phyloP scores from a whole-genome alignment of 2,888 invertebrate genomes.

The Schizaphis graminum region DNA sequence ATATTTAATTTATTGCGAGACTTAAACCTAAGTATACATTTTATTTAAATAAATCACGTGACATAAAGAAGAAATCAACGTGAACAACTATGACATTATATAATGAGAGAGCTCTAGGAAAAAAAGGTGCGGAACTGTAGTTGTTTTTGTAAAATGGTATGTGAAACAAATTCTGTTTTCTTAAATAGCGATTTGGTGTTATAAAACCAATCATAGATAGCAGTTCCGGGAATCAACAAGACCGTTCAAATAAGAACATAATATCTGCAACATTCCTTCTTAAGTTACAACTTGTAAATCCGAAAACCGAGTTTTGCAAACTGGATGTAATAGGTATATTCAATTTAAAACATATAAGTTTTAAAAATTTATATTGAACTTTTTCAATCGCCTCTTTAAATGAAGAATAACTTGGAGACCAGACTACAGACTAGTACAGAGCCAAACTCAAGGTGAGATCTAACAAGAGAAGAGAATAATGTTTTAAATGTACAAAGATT shows the following conservation, averaged over 20 bases:
- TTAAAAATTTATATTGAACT: not conserved
- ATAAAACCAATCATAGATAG: too few relatives aligned
- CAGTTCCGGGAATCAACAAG: too few relatives aligned
- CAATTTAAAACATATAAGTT: not conserved
- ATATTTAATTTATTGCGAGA: not conserved
- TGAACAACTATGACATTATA: not conserved
- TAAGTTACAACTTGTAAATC: not conserved
- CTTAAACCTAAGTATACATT: not conserved
- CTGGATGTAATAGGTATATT: not conserved
- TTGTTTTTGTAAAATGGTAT: too few relatives aligned
- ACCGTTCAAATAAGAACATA: too few relatives aligned
- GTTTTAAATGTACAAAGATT: not conserved
- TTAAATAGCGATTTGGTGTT: too few relatives aligned
- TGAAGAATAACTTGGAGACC: not conserved
- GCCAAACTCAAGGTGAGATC: not conserved
- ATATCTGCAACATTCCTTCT: too few relatives aligned
- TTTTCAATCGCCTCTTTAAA: not conserved
- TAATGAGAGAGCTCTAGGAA: too few relatives aligned
- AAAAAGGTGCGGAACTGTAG: too few relatives aligned
- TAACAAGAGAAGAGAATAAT: not conserved
- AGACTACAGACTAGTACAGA: too few relatives aligned
- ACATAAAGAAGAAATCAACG: conserved; percentile 6
- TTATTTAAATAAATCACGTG: not conserved
- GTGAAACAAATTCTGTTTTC: too few relatives aligned
- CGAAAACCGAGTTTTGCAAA: too few relatives aligned